Evolutionary conservation across 2,797 vertebrate genomes (phyloP), one percentile per base, ranked within the genome.

Genomic region (Sebastes taczanowskii): DNA sequence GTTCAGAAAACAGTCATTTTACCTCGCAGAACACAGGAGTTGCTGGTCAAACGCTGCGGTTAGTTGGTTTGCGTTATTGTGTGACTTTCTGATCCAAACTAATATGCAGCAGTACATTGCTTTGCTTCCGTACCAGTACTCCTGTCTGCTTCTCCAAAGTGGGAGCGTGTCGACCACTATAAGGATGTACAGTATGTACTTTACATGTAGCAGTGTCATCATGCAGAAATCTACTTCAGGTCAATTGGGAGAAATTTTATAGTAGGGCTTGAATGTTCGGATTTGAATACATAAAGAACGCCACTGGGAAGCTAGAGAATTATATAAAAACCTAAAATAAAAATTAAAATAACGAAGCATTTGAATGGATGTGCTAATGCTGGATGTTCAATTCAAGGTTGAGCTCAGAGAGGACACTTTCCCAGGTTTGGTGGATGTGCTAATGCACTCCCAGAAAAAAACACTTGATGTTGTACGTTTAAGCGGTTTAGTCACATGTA

Each of bases 311-410:
- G 18, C 46, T n/a, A 52, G 7, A 52, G 46, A 52, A n/a, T 52
- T 9, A 52, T 20, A 52, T 52, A n/a, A 52, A n/a, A 52, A n/a
- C 46, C 18, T 20, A n/a, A 52, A n/a, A 52, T n/a, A 4, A 52
- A 20, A 52, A n/a, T 9, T n/a, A 9, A 20, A 52, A 52, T 52
- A 52, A n/a, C 8, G 4, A 20, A 52, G 16, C 20, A 16, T 74
- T 32, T 74, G 5, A 38, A 74, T 11, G 3, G 42, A 49, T n/a
- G 64, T 23, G 13, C 20, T 23, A 38, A 30, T 65, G 55, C 6
- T 32, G 3, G 68, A 32, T 70, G 70, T 58, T 75, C 2, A 35
- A 30, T 6, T 74, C 74, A 42, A 78, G 55, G 60, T 60, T 20
- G 30, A 52, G 20, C 35, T 42, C 52, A 42, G 5, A 38, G 27